Percentiles rank a stretch among this genome's conserved stretches.
Conservation (phyloP, 2,113 vertebrate species). For the Psilopsiagon aurifrons region DNA sequence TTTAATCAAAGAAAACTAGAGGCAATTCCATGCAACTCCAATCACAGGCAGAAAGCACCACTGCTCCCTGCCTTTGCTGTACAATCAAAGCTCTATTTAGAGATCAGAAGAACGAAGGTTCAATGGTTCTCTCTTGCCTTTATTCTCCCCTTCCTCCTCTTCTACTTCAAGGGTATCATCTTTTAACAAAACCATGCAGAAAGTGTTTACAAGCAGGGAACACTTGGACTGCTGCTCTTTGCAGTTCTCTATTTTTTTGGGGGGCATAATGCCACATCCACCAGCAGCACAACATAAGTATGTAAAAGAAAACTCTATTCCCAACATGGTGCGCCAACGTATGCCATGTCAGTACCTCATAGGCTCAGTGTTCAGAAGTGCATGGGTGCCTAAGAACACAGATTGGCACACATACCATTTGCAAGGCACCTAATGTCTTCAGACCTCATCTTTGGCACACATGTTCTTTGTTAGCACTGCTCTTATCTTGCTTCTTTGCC, state of each 20-base stretch:
- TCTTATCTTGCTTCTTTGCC: not conserved
- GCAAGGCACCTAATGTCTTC: not conserved
- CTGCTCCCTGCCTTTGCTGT: not conserved
- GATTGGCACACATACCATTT: not conserved
- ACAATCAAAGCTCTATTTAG: not conserved
- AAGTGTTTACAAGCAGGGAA: not conserved
- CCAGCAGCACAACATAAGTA: not conserved
- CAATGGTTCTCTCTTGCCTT: not conserved
- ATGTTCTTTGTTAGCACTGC: not conserved
- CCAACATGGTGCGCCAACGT: not conserved
- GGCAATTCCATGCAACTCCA: not conserved
- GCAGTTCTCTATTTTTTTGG: not conserved
- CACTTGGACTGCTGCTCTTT: not conserved
- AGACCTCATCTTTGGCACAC: not conserved
- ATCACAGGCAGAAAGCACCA: fast-evolving
- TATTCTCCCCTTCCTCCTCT: not conserved
- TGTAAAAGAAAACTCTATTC: not conserved
- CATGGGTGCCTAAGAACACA: not conserved
- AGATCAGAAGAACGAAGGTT: not conserved
- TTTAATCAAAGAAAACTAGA: not conserved
- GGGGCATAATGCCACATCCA: not conserved
- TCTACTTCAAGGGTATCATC: not conserved
- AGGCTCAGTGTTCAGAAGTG: not conserved
- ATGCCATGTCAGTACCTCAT: not conserved
- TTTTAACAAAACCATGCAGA: not conserved